phyloP scores from a whole-genome alignment of 2,888 invertebrate species.

The Psylliodes chrysocephalus region DNA sequence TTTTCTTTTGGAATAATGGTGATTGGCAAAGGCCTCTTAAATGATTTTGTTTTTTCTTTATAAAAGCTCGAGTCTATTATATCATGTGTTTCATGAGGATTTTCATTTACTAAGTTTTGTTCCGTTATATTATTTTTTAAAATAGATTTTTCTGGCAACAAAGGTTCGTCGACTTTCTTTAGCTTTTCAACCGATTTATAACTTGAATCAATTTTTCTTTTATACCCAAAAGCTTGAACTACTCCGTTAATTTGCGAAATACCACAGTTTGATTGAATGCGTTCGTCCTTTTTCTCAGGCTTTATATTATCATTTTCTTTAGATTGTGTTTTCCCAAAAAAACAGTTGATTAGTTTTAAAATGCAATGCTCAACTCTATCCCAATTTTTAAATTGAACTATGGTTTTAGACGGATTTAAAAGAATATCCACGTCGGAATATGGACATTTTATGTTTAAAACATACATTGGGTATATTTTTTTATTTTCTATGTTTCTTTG shows the following conservation, averaged over 20 bases:
- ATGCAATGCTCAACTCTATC: slow-evolving; percentile 62
- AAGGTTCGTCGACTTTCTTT: background rate
- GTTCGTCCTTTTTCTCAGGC: slow-evolving; percentile 34
- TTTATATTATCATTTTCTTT: slow-evolving; percentile 42
- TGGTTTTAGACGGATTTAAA: slow-evolving; percentile 65
- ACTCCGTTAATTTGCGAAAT: slow-evolving; percentile 59
- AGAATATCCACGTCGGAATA: slow-evolving; percentile 65
- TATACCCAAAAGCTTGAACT: slow-evolving; percentile 63
- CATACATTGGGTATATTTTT: slow-evolving; percentile 63
- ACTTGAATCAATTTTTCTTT: slow-evolving; percentile 58
- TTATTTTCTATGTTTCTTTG: slow-evolving; percentile 30
- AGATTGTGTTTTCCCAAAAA: slow-evolving; percentile 47
- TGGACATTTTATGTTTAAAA: slow-evolving; percentile 69
- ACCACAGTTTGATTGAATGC: slow-evolving; percentile 55
- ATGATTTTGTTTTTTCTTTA: slow-evolving; percentile 2
- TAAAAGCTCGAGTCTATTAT: slow-evolving; percentile 31
- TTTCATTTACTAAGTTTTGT: slow-evolving; percentile 8
- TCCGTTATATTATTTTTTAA: background rate
- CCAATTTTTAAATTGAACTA: slow-evolving; percentile 68
- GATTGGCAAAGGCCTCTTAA: slow-evolving; percentile 46
- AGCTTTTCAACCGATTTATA: slow-evolving; percentile 18
- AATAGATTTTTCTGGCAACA: slow-evolving; percentile 2
- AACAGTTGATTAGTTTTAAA: slow-evolving; percentile 58
- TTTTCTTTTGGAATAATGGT: slow-evolving; percentile 24
- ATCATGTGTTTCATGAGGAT: slow-evolving; percentile 15